phyloP scores from a whole-genome alignment of 2,113 vertebrate species.

The Sceloporus tristichus region DNA sequence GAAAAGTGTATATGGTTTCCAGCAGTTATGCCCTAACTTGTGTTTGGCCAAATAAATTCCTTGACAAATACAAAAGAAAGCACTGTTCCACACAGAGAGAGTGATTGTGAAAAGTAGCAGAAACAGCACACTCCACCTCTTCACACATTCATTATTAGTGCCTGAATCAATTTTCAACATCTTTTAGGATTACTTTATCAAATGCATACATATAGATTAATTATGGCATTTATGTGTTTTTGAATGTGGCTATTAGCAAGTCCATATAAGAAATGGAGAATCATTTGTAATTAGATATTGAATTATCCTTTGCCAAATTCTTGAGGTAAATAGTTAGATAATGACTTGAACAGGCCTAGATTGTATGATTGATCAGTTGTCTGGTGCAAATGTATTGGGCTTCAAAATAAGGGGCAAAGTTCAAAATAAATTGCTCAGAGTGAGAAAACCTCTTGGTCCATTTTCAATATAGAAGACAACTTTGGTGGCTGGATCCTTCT shows the following conservation, averaged over 20 bases:
- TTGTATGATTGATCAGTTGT: background rate
- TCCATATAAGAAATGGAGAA: background rate
- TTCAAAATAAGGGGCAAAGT: background rate
- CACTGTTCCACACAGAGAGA: background rate
- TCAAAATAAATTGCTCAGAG: background rate
- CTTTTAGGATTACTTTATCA: background rate
- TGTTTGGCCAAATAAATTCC: background rate
- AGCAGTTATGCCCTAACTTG: background rate
- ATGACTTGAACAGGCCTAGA: background rate
- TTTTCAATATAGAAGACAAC: background rate
- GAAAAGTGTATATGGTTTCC: background rate
- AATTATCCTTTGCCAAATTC: conserved; percentile 9
- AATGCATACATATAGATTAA: no score
- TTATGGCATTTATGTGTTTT: background rate
- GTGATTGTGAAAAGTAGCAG: background rate
- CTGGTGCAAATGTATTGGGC: conserved; percentile 4
- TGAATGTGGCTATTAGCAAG: background rate
- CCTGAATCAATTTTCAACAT: background rate
- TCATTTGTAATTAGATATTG: background rate
- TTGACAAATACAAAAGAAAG: background rate
- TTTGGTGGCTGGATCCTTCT: background rate
- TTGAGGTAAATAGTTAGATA: conserved; percentile 4
- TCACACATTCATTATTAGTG: background rate
- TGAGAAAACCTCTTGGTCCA: background rate
- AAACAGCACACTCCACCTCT: background rate